Evolutionary conservation across 2,888 invertebrate species (phyloP), one percentile per base, ranked within the genome.

Genomic region (Bugula neritina): DNA sequence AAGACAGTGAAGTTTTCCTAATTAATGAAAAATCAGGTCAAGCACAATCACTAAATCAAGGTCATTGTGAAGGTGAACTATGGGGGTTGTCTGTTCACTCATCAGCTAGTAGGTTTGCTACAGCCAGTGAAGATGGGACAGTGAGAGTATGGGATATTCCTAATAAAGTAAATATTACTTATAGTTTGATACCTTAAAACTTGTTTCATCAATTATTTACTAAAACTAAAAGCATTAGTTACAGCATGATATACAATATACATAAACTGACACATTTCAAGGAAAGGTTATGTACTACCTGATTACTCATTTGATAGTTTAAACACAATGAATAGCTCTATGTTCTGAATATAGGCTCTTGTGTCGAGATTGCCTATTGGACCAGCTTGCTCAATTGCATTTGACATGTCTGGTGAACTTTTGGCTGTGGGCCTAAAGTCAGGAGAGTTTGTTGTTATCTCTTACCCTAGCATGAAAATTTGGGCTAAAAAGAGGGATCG

Each of bases 41-140:
- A 1, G 71, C 76, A 10, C 77, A 79, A 57, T 73, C 77, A 25
- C 72, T 84, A 54, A 77, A 81, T 21, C 79, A 79, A 35, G 81
- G 82, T 1, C 84, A 84, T 75, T 80, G 79, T 2, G 84, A 84
- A 74, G 84, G 84, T 0, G 81, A 84, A 72, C 78, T 84, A 35
- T 84, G 84, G 84, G 84, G 82, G 0, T 77, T 84, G 71, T 80
- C 82, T 71, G 74, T 77, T 58, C 84, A 84, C 74, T 84, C 84
- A 5, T 73, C 79, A 2, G 71, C 75, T 21, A 74, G 79, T 29
- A 77, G 77, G 35, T 84, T 81, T 74, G 79, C 81, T 72, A 82
- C 84, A 2, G 82, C 82, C 34, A 81, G 83, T 73, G 83, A 80
- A 72, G 84, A 84, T 78, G 82, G 83, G 5, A 81, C 81, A 3